Evolutionary conservation across 2,888 invertebrate species (phyloP).

Genomic region (Aquatica leii): DNA sequence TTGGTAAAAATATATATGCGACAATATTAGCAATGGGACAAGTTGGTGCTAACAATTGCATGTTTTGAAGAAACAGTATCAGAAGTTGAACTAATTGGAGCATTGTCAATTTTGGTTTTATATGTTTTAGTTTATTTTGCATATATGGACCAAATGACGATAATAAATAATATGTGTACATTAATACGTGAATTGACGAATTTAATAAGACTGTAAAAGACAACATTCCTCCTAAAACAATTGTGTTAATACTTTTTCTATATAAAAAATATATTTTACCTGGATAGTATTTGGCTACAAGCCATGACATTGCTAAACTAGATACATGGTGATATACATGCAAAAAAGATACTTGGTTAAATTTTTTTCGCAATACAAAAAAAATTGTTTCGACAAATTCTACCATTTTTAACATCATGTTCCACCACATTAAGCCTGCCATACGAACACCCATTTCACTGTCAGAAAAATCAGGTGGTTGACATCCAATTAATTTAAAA

Average conservation of each 20-base stretch:
- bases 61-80: constrained; percentile 68
- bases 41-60: constrained; percentile 64
- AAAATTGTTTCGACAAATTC: constrained; percentile 77
- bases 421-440: constrained; percentile 65
- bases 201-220: constrained; percentile 73
- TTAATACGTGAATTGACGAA: constrained; percentile 74
- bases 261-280: constrained; percentile 61
- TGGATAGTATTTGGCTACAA: constrained; percentile 69
- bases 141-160: constrained; percentile 68
- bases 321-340: constrained; percentile 78
- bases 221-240: constrained; percentile 69
- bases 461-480: constrained; percentile 74
- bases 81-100: constrained; percentile 71
- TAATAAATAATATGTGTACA: constrained; percentile 79
- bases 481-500: constrained; percentile 68
- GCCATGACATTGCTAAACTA: constrained; percentile 68
- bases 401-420: constrained; percentile 68
- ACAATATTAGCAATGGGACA: constrained; percentile 66
- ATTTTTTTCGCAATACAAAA: constrained; percentile 76
- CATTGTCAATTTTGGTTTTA: constrained; percentile 67
- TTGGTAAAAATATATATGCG: constrained; percentile 66
- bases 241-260: constrained; percentile 19
- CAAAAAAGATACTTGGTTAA: constrained; percentile 73
- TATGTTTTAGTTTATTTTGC: constrained; percentile 64
- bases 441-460: constrained; percentile 67